Conservation (phyloP, 2,888 invertebrate species). For the Pseudococcus longispinus region DNA sequence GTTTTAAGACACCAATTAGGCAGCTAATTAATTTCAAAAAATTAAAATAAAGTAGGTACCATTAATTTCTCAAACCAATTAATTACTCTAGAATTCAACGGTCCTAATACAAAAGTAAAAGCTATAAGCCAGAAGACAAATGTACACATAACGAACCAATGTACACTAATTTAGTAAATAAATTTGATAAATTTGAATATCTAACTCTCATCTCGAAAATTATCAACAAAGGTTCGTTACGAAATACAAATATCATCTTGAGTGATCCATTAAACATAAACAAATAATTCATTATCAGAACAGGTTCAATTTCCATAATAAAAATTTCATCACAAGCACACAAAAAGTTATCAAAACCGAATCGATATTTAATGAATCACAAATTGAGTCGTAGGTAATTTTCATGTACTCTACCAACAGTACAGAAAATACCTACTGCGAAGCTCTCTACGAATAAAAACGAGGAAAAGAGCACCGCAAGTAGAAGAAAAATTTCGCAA, state of each 20-base stretch:
- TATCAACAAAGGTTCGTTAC: background rate
- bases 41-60: background rate
- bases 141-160: background rate
- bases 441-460: background rate
- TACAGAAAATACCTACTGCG: background rate
- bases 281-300: background rate
- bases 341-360: background rate
- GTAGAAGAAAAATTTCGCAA: background rate
- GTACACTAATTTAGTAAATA: background rate
- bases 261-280: constrained; percentile 21
- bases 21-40: background rate
- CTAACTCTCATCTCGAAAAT: background rate
- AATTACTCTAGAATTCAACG: background rate
- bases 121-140: background rate
- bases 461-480: background rate
- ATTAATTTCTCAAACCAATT: background rate
- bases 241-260: background rate
- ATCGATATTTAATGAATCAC: background rate
- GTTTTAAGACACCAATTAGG: no score
- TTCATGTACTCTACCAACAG: background rate
- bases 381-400: background rate
- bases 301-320: background rate
- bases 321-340: background rate
- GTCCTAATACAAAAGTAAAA: background rate
- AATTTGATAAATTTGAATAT: background rate